phyloP scores from a whole-genome alignment of 2,113 vertebrate species.

The Coryphaenoides rupestris region DNA sequence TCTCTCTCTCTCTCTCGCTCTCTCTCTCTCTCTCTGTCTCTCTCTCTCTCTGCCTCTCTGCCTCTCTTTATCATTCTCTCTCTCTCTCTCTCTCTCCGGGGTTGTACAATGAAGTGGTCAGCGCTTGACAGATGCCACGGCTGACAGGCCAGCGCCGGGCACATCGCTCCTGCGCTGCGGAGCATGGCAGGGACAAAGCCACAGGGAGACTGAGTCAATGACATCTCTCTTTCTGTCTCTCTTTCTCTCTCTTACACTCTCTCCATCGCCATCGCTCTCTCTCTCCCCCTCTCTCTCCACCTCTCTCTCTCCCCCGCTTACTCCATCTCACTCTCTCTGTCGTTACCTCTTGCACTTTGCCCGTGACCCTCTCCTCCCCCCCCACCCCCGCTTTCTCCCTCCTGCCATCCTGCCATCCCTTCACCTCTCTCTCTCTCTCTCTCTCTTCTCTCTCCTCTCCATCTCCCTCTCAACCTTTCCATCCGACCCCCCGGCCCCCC shows the following conservation, averaged over 20 bases:
- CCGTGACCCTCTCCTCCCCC: not conserved
- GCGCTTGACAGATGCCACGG: conserved; percentile 62
- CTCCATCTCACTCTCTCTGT: conserved; percentile 2
- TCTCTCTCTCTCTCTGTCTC: conserved; percentile 1
- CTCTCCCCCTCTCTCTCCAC: conserved; percentile 15
- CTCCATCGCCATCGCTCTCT: conserved; percentile 18
- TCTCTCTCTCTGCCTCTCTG: conserved; percentile 15
- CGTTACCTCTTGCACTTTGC: not conserved
- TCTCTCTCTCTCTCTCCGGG: conserved; percentile 28
- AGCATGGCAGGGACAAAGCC: conserved; percentile 68
- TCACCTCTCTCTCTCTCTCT: conserved; percentile 3
- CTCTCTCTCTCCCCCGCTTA: conserved; percentile 12
- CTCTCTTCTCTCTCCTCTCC: not conserved
- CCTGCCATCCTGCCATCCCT: not conserved
- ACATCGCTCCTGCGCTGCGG: conserved; percentile 56
- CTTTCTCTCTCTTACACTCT: conserved; percentile 11
- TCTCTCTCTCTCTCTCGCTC: conserved; percentile 8
- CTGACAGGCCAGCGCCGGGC: conserved; percentile 59
- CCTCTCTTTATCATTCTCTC: not conserved
- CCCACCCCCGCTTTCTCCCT: no score
- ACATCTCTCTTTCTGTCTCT: conserved; percentile 52
- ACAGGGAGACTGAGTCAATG: conserved; percentile 59
- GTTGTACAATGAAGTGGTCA: conserved; percentile 66
- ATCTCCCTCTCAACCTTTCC: no score
- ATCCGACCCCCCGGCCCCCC: no score